Base-by-base conservation (phyloP, 2,888 invertebrate species). In the Oxycera nigricornis region DNA sequence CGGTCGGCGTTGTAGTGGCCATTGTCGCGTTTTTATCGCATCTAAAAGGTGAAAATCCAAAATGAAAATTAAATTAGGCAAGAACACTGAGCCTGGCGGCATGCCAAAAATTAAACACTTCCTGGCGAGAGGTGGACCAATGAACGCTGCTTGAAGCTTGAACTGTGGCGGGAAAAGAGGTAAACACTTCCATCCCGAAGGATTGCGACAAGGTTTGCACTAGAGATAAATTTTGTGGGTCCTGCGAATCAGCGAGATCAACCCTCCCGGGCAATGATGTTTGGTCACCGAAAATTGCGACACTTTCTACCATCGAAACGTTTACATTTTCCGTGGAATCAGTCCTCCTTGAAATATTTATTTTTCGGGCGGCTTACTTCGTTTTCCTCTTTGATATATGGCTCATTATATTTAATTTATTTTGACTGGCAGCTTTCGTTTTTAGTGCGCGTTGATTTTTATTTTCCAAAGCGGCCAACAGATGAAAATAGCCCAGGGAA, bases 351-450 rank as follows among this genome's bases (percentile, higher is more conserved):
- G 50, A 50, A n/a, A 14, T 50, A 50, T 50, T 50, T n/a, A 50
- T 50, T 50, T 14, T n/a, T 50, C 4, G 11, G 9, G 50, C 4
- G 6, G 9, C 17, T n/a, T n/a, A 50, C 17, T 9, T 28, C 30
- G 14, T 61, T 61, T 30, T 61, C 20, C 2, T 28, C 20, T 61
- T 61, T 61, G 61, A 61, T 61, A 61, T 61, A 61, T 61, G 61
- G 50, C 30, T 20, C 30, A n/a, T n/a, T 61, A 61, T 61, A 61
- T 30, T 61, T 61, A 30, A 61, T 61, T 61, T 61, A 61, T 61
- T 61, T 61, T 26, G 61, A 61, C 61, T 61, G 30, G 26, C 14
- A 4, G 59, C 11, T 30, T 61, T 28, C 30, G n/a, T 61, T 30
- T 61, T 61, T 61, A 17, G 4, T 22, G n/a, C 28, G 30, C 20